Evolutionary conservation across 2,797 vertebrate genomes (phyloP).

Genomic region (Sardinella longiceps): DNA sequence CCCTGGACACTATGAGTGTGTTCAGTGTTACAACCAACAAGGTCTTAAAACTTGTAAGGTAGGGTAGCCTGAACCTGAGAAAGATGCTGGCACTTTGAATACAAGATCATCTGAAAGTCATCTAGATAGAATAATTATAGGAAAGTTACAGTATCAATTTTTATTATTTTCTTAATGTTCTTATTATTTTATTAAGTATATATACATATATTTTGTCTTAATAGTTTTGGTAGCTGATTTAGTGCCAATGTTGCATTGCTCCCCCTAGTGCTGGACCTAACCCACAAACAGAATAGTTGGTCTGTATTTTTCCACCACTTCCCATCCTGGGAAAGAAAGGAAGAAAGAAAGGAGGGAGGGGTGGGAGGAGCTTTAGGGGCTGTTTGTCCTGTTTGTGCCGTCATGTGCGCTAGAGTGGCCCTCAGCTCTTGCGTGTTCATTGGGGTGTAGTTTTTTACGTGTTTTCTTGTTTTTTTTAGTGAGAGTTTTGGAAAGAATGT

Average conservation of each 20-base stretch:
- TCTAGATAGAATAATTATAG: too few relatives aligned
- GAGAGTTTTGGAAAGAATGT: not conserved
- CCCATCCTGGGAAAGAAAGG: conserved; percentile 58
- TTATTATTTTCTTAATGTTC: not conserved
- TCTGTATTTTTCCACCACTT: conserved; percentile 73
- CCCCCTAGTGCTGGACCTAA: conserved; percentile 49
- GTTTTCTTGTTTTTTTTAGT: not conserved
- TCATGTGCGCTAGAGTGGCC: conserved; percentile 5
- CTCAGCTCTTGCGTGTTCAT: not conserved
- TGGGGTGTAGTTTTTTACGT: not conserved
- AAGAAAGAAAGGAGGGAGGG: conserved; percentile 65
- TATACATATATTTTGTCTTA: too few relatives aligned
- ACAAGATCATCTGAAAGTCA: too few relatives aligned
- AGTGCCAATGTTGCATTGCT: conserved; percentile 32
- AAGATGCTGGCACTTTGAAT: too few relatives aligned
- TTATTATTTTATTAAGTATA: too few relatives aligned
- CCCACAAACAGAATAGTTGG: conserved; percentile 39
- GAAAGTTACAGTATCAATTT: not conserved
- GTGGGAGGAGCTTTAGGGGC: conserved; percentile 55
- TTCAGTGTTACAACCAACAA: too few relatives aligned
- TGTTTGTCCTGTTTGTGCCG: not conserved
- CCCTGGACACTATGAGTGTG: too few relatives aligned
- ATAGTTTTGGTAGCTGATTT: not conserved
- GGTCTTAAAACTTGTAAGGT: not conserved
- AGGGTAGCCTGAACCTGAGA: too few relatives aligned